Conservation (phyloP, 1,140 invertebrate species). For the Branchinecta lynchi region DNA sequence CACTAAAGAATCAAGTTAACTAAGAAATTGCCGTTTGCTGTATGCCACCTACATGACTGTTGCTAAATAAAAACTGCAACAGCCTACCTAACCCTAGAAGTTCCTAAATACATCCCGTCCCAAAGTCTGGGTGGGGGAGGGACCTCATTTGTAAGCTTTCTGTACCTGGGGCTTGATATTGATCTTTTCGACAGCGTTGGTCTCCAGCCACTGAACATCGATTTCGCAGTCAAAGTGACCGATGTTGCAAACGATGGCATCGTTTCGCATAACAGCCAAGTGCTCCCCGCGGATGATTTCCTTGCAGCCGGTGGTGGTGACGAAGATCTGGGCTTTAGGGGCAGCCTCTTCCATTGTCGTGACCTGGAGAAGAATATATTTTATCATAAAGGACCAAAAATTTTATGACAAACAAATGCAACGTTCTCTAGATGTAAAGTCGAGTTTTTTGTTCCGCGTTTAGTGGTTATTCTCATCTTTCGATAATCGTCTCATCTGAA, state of each 20-base stretch:
- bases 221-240: conserved; percentile 99
- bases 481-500: too few species aligned
- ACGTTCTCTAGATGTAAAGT: too few species aligned
- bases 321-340: conserved; percentile 82
- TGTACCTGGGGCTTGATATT: conserved; percentile 89
- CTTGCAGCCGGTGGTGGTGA: conserved; percentile 94
- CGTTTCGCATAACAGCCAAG: conserved; percentile 82
- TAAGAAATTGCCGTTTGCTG: too few species aligned
- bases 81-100: background rate
- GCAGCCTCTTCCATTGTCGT: conserved; percentile 95
- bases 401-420: too few species aligned
- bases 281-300: conserved; percentile 80
- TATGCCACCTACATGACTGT: too few species aligned
- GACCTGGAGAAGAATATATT: conserved; percentile 41
- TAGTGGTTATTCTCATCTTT: too few species aligned
- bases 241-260: conserved; percentile 97
- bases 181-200: conserved; percentile 75
- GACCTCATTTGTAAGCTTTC: background rate
- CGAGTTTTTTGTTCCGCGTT: too few species aligned
- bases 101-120: too few species aligned
- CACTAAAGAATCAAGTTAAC: too few species aligned
- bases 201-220: conserved; percentile 87
- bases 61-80: background rate
- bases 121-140: too few species aligned
- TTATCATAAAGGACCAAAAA: too few species aligned